Evolutionary conservation across 2,113 vertebrate genomes (phyloP).

Genomic region (Platichthys stellatus): DNA sequence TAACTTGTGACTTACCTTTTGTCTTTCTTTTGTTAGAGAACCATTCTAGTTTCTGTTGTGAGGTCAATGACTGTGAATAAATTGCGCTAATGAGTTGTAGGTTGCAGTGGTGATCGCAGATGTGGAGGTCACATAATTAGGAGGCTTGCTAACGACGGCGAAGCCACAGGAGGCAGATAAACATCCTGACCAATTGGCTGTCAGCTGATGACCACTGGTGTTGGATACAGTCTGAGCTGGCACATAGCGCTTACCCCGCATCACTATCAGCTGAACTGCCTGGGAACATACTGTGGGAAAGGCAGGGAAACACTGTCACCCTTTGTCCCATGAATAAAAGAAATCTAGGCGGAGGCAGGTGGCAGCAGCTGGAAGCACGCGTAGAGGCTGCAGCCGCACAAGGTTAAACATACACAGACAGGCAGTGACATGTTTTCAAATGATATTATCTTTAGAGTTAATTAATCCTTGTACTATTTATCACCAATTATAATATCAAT

Average conservation of each 20-base stretch:
- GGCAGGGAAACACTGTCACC: background rate
- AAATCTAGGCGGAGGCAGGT: background rate
- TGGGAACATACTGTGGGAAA: background rate
- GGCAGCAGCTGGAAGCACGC: background rate
- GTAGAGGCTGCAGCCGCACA: background rate
- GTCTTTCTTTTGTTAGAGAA: constrained; percentile 18
- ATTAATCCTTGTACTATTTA: background rate
- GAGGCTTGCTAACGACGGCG: constrained; percentile 65
- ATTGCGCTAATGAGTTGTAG: constrained; percentile 72
- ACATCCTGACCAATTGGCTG: constrained; percentile 57
- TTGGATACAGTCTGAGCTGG: constrained; percentile 43
- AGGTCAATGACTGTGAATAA: constrained; percentile 66
- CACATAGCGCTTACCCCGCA: background rate
- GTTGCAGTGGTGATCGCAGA: constrained; percentile 22
- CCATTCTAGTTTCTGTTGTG: constrained; percentile 3
- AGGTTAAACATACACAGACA: background rate
- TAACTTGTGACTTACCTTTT: constrained; percentile 21
- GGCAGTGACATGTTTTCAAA: background rate
- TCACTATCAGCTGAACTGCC: background rate
- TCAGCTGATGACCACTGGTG: constrained; percentile 48
- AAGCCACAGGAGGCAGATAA: constrained; percentile 56
- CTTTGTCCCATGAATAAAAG: background rate
- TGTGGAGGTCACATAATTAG: constrained; percentile 57
- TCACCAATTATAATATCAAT: background rate
- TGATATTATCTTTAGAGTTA: background rate